These are phyloP conservation scores for Callocephalon fimbriatum DNA, from an alignment of 2,113 vertebrate genomes.

Conservation along the genomic window DNA sequence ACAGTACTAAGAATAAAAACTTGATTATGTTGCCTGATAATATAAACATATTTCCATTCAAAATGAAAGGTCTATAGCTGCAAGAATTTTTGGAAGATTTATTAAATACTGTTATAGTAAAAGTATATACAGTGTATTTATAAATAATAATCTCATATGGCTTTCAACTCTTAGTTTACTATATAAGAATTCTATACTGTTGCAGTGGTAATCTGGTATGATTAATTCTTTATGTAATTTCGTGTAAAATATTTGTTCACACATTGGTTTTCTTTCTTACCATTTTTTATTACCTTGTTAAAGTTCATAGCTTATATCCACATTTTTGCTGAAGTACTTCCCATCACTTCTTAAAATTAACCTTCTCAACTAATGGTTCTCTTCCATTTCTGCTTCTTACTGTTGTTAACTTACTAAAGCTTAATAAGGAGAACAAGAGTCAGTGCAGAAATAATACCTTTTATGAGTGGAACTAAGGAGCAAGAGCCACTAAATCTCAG, in stretches of 20 bases:
- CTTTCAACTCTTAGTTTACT: not conserved
- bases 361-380: not conserved
- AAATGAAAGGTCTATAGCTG: not conserved
- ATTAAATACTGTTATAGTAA: not conserved
- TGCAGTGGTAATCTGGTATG: not conserved
- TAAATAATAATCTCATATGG: not conserved
- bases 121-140: not conserved
- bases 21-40: not conserved
- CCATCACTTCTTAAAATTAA: not conserved
- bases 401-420: not conserved
- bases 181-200: not conserved
- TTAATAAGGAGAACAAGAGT: not conserved
- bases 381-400: not conserved
- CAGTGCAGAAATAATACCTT: not conserved
- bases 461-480: not conserved
- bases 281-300: not conserved
- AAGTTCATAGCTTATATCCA: not conserved
- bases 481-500: not conserved
- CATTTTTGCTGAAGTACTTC: not conserved
- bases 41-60: not conserved
- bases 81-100: not conserved
- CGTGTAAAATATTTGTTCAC: not conserved
- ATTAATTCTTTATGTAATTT: not conserved
- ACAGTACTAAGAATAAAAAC: not conserved
- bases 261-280: not conserved